A percentile compares a stretch with the other conserved stretches of the same genome.
phyloP scores from a whole-genome alignment of 2,113 vertebrate genomes.

The Phyllostomus hastatus region DNA sequence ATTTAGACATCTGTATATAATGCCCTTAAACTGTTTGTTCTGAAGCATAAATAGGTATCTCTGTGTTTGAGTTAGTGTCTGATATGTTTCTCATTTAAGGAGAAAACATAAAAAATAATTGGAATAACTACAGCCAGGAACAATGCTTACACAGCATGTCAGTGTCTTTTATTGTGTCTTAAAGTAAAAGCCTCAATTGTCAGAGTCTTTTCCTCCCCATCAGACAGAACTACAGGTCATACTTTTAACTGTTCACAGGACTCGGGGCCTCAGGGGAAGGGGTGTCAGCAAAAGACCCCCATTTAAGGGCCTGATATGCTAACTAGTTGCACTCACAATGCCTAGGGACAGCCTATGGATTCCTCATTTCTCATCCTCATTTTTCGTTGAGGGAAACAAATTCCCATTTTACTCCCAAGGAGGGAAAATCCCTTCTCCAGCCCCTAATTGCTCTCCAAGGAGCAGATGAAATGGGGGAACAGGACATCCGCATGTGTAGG shows the following conservation, averaged over 20 bases:
- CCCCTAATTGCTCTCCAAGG: no score
- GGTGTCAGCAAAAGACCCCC: background rate
- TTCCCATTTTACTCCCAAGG: background rate
- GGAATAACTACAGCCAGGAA: conserved; percentile 73
- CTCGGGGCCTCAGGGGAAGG: background rate
- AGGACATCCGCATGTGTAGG: background rate
- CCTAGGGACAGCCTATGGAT: background rate
- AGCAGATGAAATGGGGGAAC: background rate
- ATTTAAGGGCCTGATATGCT: background rate
- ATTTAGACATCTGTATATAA: conserved; percentile 89
- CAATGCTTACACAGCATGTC: conserved; percentile 79
- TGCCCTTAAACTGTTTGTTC: conserved; percentile 88
- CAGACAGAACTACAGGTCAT: background rate
- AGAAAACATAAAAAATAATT: conserved; percentile 81
- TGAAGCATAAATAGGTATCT: conserved; percentile 86
- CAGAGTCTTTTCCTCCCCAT: background rate
- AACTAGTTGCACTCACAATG: background rate
- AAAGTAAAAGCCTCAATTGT: conserved; percentile 64
- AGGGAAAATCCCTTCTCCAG: background rate
- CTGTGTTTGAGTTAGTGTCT: conserved; percentile 85
- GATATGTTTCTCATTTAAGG: conserved; percentile 79
- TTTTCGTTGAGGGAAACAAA: background rate
- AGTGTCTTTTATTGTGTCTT: conserved; percentile 78
- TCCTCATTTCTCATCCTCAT: background rate
- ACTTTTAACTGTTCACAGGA: conserved; percentile 44